A percentile compares a stretch with the other conserved stretches of the same genome.
These are phyloP conservation scores for Cepaea hortensis DNA, from an alignment of 2,888 invertebrate species.

Conservation along the genomic window DNA sequence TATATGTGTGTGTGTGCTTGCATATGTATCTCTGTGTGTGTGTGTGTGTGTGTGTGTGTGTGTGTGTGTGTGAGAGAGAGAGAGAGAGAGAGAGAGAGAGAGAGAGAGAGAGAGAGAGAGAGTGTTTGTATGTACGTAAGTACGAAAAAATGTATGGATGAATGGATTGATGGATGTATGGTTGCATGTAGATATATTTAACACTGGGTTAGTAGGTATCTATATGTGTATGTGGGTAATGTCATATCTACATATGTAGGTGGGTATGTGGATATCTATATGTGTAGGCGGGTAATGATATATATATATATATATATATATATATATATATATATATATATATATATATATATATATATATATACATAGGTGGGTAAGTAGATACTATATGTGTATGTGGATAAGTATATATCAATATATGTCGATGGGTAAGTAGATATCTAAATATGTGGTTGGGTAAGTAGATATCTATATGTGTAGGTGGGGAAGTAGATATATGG, in stretches of 20 bases:
- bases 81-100: too few species aligned
- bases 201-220: too few species aligned
- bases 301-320: background rate
- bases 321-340: slow-evolving; percentile 12
- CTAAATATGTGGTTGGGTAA: background rate
- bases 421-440: background rate
- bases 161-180: too few species aligned
- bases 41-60: background rate
- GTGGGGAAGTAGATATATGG: too few species aligned
- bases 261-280: too few species aligned
- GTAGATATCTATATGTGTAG: too few species aligned
- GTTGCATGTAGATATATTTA: too few species aligned
- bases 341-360: slow-evolving; percentile 8
- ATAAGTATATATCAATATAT: background rate
- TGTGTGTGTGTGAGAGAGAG: slow-evolving; percentile 13
- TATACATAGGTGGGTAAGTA: background rate
- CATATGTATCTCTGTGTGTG: background rate
- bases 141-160: too few species aligned
- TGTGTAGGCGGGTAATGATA: background rate
- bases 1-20: background rate
- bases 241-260: too few species aligned
- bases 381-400: background rate
- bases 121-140: too few species aligned
- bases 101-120: too few species aligned
- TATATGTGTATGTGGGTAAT: too few species aligned